These are phyloP conservation scores for Laticauda colubrina DNA, from an alignment of 2,113 vertebrate species.

Conservation along the genomic window DNA sequence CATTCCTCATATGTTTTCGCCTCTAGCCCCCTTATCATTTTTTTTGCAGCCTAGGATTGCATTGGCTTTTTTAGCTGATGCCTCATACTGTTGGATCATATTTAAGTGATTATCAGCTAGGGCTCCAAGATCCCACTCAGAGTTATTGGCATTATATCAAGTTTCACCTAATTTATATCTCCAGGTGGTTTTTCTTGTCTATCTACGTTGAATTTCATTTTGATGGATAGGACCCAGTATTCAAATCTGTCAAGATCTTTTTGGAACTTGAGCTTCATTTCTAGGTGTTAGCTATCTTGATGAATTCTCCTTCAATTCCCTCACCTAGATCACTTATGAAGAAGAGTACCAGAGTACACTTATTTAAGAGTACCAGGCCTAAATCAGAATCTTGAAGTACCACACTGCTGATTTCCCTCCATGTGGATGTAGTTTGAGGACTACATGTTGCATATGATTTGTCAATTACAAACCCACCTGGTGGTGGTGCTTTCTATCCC, in stretches of 20 bases:
- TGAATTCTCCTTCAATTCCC: background rate
- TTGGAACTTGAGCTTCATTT: background rate
- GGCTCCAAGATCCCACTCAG: background rate
- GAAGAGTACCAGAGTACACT: background rate
- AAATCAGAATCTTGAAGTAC: background rate
- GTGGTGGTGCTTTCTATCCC: background rate
- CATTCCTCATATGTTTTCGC: background rate
- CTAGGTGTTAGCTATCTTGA: background rate
- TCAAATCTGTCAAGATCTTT: background rate
- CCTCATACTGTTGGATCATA: background rate
- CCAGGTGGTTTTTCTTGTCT: background rate
- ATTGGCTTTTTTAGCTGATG: background rate
- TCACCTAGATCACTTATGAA: background rate
- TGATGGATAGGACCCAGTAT: background rate
- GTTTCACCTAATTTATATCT: background rate
- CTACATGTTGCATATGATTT: background rate
- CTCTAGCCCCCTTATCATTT: background rate
- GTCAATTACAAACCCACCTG: too few species aligned
- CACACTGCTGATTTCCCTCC: too few species aligned
- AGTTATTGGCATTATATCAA: background rate
- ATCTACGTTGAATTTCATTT: background rate
- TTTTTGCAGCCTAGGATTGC: background rate
- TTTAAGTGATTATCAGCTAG: background rate
- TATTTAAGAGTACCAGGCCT: background rate
- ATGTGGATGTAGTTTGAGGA: background rate